phyloP scores from a whole-genome alignment of 2,888 invertebrate genomes.

The Fragum whitleyi region DNA sequence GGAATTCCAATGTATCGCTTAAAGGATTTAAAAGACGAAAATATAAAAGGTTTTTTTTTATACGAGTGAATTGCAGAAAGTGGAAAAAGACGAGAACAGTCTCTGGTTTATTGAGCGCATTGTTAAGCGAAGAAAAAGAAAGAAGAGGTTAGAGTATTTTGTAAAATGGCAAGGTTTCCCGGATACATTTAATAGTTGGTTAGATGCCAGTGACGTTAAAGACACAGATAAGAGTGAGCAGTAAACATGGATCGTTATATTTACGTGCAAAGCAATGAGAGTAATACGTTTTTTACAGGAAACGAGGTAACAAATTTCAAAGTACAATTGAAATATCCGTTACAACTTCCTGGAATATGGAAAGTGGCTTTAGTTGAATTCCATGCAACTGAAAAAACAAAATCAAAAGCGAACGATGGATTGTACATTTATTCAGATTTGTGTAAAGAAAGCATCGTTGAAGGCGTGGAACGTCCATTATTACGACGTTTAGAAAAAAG shows the following conservation, averaged over 20 bases:
- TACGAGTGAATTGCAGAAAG: slow-evolving; percentile 42
- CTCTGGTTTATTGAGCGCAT: slow-evolving; percentile 48
- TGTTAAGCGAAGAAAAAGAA: slow-evolving; percentile 38
- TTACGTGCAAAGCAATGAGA: slow-evolving; percentile 34
- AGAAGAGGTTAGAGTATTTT: slow-evolving; percentile 42
- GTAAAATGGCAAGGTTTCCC: slow-evolving; percentile 54
- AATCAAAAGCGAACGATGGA: slow-evolving; percentile 9
- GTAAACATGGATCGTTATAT: slow-evolving; percentile 37
- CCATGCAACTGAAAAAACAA: slow-evolving; percentile 22
- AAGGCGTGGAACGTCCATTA: slow-evolving; percentile 36
- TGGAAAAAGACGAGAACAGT: slow-evolving; percentile 51
- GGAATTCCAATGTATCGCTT: slow-evolving; percentile 41
- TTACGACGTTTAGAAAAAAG: slow-evolving; percentile 50
- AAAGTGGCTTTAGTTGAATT: slow-evolving; percentile 33
- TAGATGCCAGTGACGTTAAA: slow-evolving; percentile 49
- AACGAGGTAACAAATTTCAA: slow-evolving; percentile 11
- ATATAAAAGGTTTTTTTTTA: slow-evolving; percentile 44
- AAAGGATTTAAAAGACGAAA: slow-evolving; percentile 39
- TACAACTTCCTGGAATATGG: slow-evolving; percentile 22
- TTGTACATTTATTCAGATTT: slow-evolving; percentile 39
- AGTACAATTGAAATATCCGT: slow-evolving; percentile 25
- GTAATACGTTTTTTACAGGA: slow-evolving; percentile 15
- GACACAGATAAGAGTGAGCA: slow-evolving; percentile 6
- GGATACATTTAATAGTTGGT: slow-evolving; percentile 49
- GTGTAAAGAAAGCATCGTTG: slow-evolving; percentile 32